Percentiles rank a stretch among this genome's conserved stretches.
These are phyloP conservation scores for Orius laevigatus DNA, from an alignment of 1,140 invertebrate species.

Conservation along the genomic window DNA sequence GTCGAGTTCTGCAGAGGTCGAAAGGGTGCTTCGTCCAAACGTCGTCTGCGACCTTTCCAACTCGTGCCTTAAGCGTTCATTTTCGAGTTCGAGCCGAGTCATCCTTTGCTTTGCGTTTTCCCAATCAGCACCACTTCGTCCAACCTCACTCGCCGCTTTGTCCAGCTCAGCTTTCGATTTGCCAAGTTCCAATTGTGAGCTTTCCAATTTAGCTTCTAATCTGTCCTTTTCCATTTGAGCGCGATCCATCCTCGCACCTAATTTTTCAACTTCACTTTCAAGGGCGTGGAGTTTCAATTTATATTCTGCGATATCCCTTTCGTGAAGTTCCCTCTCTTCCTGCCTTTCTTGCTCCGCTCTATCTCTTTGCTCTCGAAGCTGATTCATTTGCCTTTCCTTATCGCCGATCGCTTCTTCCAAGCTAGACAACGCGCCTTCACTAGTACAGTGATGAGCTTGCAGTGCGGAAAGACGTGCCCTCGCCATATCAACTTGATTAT, in stretches of 20 bases:
- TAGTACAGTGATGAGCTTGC: constrained; percentile 83
- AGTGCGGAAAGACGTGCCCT: constrained; percentile 72
- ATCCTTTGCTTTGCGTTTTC: constrained; percentile 74
- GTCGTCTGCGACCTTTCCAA: constrained; percentile 65
- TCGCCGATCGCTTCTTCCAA: constrained; percentile 91
- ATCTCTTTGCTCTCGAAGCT: constrained; percentile 81
- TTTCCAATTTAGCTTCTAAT: constrained; percentile 76
- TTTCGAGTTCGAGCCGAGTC: constrained; percentile 72
- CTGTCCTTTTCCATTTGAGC: constrained; percentile 75
- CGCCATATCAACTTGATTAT: constrained; percentile 93
- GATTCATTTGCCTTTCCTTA: constrained; percentile 90
- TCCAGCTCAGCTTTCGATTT: constrained; percentile 87
- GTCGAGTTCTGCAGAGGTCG: constrained; percentile 51
- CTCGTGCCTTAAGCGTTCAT: constrained; percentile 70
- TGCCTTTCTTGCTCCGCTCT: constrained; percentile 90
- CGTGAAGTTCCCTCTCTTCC: constrained; percentile 86
- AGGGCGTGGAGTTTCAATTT: constrained; percentile 84
- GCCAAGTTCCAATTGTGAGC: constrained; percentile 79
- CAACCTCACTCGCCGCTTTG: constrained; percentile 75
- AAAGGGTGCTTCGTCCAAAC: constrained; percentile 46
- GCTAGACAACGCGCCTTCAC: constrained; percentile 76
- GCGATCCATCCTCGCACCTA: constrained; percentile 63
- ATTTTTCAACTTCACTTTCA: constrained; percentile 60
- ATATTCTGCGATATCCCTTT: constrained; percentile 84
- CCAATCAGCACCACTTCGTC: constrained; percentile 73